phyloP scores from a whole-genome alignment of 2,113 vertebrate species.

The Agapornis roseicollis region DNA sequence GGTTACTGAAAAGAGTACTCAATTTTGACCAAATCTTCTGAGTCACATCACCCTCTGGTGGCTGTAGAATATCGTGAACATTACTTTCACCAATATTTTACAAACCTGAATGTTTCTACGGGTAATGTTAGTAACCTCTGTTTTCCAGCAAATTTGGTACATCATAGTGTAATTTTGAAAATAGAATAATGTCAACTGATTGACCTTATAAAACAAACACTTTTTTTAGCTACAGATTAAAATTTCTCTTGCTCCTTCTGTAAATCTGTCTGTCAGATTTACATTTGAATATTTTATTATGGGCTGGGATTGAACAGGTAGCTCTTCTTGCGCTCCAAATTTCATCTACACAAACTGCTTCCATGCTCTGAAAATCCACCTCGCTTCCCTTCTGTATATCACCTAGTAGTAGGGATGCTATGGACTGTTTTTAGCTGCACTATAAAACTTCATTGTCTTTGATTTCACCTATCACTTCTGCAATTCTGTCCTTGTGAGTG shows the following conservation, averaged over 20 bases:
- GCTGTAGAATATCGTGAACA: neutral
- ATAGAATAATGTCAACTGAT: neutral
- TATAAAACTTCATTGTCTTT: neutral
- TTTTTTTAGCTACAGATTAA: neutral
- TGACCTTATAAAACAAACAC: neutral
- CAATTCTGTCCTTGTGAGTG: neutral
- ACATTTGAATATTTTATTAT: neutral
- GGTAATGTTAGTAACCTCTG: neutral
- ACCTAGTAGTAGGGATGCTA: neutral
- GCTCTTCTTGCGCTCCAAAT: neutral
- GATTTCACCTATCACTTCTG: neutral
- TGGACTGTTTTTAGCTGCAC: neutral
- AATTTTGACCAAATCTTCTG: neutral
- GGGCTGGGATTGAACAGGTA: neutral
- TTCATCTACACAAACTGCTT: neutral
- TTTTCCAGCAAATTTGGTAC: neutral
- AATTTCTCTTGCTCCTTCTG: neutral
- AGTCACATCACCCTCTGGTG: slow-evolving; percentile 36
- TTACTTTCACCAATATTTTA: neutral
- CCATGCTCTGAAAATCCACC: neutral
- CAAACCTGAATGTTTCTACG: neutral
- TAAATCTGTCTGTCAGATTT: neutral
- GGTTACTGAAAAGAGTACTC: neutral
- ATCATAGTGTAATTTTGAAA: neutral
- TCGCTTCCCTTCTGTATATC: neutral